Conservation (phyloP, 2,113 vertebrate species). For the Aythya baeri region DNA sequence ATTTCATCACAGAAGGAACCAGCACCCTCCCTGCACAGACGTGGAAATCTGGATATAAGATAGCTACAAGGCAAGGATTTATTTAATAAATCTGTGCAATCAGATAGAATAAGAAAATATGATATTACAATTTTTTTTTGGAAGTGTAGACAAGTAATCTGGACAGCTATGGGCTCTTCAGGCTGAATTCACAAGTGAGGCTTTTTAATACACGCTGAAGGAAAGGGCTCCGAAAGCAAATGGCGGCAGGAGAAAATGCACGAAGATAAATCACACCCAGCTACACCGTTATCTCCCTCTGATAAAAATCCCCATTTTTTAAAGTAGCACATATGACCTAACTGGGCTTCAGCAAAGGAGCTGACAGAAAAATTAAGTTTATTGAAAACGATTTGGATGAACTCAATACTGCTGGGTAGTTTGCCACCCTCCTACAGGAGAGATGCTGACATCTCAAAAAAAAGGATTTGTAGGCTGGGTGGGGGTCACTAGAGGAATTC, state of each 20-base stretch:
- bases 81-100: conserved; percentile 44
- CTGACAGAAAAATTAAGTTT: neutral
- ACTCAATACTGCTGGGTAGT: neutral
- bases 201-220: neutral
- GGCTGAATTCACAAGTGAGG: neutral
- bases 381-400: conserved; percentile 1
- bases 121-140: neutral
- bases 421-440: neutral
- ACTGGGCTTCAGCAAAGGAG: neutral
- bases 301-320: conserved; percentile 37
- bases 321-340: neutral
- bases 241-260: neutral
- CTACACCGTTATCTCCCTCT: neutral
- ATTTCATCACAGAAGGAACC: conserved; percentile 9
- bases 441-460: neutral
- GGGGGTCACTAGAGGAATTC: neutral
- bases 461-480: neutral
- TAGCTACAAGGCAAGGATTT: conserved; percentile 22
- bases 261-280: conserved; percentile 26
- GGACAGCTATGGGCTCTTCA: neutral
- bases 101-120: conserved; percentile 42
- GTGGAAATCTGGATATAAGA: conserved; percentile 23
- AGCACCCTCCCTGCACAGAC: neutral
- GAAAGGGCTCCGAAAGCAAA: neutral
- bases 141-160: conserved; percentile 24